Base-by-base conservation (phyloP, 2,113 vertebrate genomes). In the Zosterops pallidus region DNA sequence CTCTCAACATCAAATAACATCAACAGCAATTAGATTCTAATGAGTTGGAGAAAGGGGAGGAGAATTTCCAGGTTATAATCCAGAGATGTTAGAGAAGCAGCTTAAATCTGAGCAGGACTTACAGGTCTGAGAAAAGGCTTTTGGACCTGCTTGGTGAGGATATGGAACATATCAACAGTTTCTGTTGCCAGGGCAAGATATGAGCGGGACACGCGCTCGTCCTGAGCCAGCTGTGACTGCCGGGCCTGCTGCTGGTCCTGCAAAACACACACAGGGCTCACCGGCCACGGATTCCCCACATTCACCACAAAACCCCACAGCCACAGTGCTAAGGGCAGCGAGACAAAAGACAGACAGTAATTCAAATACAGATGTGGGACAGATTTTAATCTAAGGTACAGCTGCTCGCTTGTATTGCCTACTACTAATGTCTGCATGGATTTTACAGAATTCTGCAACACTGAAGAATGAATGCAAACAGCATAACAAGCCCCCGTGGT, bases 101-200 rank as follows among this genome's bases (percentile, higher is more conserved):
- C 37, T 44, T 23, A 71, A 59, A 84, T 56, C 26, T 80, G 18
- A 97, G 80, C 41, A 91, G 56, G 65, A 93, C 99, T 99, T 96
- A 99, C 99, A 31, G 99, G 99, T 95, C 99, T 98, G 96, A 99
- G 99, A 97, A 99, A 99, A 74, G 99, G 99, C 97, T 99, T 99
- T 98, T 99, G 99, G 96, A 99, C 99, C 97, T 99, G 99, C 98
- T 99, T 99, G 89, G 99, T 99, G 89, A 99, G 99, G 96, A 99
- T 99, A 96, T 99, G 99, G 96, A 99, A 99, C 99, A 99, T 99
- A 95, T 99, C 99, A 74, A 99, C 99, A 0, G 99, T 99, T 97
- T 99, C 99, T 1, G 99, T 99, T 26, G 99, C 99, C 97, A 99
- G 97, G 76, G 99, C 99, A 22, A 99, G 98, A 90, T 99, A 99